phyloP scores from a whole-genome alignment of 2,797 vertebrate species.

The Syngnathus acus region DNA sequence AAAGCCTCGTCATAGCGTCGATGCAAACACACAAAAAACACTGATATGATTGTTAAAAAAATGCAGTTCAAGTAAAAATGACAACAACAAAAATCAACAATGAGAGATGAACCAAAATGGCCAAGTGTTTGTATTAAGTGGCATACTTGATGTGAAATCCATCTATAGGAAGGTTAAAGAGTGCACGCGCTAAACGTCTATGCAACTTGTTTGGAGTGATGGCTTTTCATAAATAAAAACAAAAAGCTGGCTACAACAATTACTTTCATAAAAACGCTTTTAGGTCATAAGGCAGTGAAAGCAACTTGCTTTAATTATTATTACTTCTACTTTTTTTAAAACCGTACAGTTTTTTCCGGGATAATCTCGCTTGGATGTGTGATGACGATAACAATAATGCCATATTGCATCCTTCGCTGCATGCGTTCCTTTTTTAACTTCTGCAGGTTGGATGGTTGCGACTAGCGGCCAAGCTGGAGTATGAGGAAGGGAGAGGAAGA shows the following conservation, averaged over 20 bases:
- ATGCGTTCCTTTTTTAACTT: conserved; percentile 50
- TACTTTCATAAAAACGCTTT: conserved; percentile 74
- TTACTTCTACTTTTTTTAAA: conserved; percentile 33
- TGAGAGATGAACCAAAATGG: background rate
- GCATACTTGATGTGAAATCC: conserved; percentile 56
- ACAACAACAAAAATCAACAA: conserved; percentile 25
- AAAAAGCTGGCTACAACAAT: conserved; percentile 79
- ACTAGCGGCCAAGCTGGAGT: conserved; percentile 74
- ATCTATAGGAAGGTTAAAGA: conserved; percentile 69
- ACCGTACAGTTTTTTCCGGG: conserved; percentile 45
- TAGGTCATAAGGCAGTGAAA: conserved; percentile 80
- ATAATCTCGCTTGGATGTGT: conserved; percentile 40
- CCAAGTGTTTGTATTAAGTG: conserved; percentile 33
- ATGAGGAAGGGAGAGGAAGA: conserved; percentile 39
- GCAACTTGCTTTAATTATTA: conserved; percentile 50
- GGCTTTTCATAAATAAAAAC: conserved; percentile 83
- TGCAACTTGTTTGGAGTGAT: conserved; percentile 62
- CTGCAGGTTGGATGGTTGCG: conserved; percentile 71
- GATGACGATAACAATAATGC: conserved; percentile 58
- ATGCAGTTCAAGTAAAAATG: conserved; percentile 59
- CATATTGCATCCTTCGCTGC: conserved; percentile 81
- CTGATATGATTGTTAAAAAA: conserved; percentile 49
- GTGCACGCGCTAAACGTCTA: conserved; percentile 61
- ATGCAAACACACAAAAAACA: conserved; percentile 6
- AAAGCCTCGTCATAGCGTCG: conserved; percentile 4